Conservation (phyloP, 92 coral and sea anemone species). For the Bergia puertoricense region DNA sequence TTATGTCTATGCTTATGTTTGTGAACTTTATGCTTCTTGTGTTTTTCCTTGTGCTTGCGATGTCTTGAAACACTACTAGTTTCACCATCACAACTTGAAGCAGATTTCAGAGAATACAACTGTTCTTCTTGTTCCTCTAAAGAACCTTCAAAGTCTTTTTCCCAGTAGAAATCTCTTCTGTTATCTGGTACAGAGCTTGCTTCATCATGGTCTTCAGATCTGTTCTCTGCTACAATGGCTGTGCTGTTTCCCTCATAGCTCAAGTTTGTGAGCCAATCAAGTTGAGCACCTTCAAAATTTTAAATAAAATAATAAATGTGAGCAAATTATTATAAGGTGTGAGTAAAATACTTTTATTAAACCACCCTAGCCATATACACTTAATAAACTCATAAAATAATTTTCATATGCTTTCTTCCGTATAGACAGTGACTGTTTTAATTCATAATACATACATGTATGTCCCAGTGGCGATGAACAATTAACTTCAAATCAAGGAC, state of each 20-base stretch:
- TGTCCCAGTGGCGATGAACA: no score
- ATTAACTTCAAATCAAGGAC: no score
- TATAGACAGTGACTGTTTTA: no score
- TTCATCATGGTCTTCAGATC: constrained; percentile 4
- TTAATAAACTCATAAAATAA: no score
- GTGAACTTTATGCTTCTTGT: constrained; percentile 61
- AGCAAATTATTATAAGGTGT: no score
- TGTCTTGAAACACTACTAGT: neutral
- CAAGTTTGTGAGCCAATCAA: constrained; percentile 72
- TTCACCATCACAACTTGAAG: constrained; percentile 31
- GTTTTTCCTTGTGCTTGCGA: constrained; percentile 41
- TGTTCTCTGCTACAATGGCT: neutral
- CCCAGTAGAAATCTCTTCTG: neutral
- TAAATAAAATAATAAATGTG: neutral
- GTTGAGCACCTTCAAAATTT: constrained; percentile 37
- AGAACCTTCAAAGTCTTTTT: neutral
- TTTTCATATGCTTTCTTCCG: no score
- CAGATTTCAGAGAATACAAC: neutral
- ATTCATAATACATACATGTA: no score
- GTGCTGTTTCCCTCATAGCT: constrained; percentile 49
- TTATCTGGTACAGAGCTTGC: neutral
- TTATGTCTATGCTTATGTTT: constrained; percentile 69
- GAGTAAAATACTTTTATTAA: no score
- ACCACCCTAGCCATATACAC: no score
- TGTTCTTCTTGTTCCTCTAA: neutral